Evolutionary conservation across 1,140 invertebrate genomes (phyloP), one percentile per base, ranked within the genome.

Genomic region (Metaphire vulgaris): DNA sequence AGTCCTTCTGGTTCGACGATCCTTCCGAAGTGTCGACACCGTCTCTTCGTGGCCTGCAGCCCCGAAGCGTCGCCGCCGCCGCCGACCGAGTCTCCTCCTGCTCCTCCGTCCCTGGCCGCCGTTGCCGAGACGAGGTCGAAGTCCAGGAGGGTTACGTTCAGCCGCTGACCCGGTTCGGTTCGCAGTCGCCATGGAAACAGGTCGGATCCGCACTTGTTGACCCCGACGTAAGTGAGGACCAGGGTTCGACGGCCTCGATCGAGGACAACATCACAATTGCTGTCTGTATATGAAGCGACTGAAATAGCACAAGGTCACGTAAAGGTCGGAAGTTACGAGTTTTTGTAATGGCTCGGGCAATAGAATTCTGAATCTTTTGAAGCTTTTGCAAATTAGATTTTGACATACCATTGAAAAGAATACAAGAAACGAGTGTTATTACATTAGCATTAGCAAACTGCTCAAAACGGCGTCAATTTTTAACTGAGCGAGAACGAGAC

Each of bases 121-220:
- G 41, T 21, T 6, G 41, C 41, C 6, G 41, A 6, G 6, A 12
- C 41, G 41, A 21, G 6, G 41, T 21, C 41, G 41, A 56, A 56
- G 41, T 56, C 41, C 6, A 56, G 41, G 41, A 56, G 41, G 6
- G 41, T 56, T 6, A 56, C 41, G 41, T 56, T 56, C 6, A 56
- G 41, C 6, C 41, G 41, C 41, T 56, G 41, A 21, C 41, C 41
- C 21, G 41, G 41, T 21, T 56, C 41, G 6, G 41, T 21, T 56
- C 41, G 41, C 41, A 56, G 41, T 56, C 41, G 41, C 41, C 41
- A 56, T 56, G 41, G 41, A 56, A 56, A 56, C 41, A 56, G 41
- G 41, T 56, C 41, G 41, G 41, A 56, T 6, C 41, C 41, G 41
- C 41, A 56, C 41, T 56, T 56, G 41, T 56, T 56, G 41, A 56